phyloP scores from a whole-genome alignment of 2,797 vertebrate genomes.

The Labeo calbasu region DNA sequence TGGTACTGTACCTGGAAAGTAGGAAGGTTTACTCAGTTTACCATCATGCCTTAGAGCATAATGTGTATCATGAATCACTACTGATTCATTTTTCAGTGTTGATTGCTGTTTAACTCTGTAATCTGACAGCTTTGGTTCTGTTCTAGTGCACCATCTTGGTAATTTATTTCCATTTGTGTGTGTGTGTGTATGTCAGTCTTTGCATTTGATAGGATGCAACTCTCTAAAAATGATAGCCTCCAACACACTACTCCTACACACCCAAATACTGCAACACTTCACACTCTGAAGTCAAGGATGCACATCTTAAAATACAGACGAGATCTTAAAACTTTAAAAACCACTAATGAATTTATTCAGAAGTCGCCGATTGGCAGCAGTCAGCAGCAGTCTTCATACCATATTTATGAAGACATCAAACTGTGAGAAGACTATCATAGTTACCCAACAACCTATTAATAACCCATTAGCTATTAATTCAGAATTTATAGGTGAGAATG shows the following conservation, averaged over 20 bases:
- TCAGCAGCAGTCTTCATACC: background rate
- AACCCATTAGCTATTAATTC: background rate
- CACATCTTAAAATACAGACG: constrained; percentile 7
- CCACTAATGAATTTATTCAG: background rate
- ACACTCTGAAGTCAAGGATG: background rate
- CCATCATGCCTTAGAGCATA: background rate
- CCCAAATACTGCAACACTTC: background rate
- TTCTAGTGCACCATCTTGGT: background rate
- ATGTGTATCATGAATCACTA: background rate
- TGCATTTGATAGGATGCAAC: constrained; percentile 32
- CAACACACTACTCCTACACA: constrained; percentile 17
- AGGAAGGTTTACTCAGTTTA: background rate
- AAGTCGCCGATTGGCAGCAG: background rate
- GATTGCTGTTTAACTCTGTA: background rate
- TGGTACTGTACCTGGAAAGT: background rate
- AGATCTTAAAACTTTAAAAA: background rate
- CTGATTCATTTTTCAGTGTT: background rate
- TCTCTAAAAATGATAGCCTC: constrained; percentile 42
- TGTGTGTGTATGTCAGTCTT: background rate
- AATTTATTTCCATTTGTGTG: background rate
- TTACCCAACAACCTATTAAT: constrained; percentile 3
- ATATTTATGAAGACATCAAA: background rate
- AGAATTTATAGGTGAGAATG: background rate
- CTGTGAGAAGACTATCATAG: background rate
- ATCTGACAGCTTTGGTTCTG: background rate